These are phyloP conservation scores for Pelodiscus sinensis DNA, from an alignment of 2,113 vertebrate species.

Conservation along the genomic window DNA sequence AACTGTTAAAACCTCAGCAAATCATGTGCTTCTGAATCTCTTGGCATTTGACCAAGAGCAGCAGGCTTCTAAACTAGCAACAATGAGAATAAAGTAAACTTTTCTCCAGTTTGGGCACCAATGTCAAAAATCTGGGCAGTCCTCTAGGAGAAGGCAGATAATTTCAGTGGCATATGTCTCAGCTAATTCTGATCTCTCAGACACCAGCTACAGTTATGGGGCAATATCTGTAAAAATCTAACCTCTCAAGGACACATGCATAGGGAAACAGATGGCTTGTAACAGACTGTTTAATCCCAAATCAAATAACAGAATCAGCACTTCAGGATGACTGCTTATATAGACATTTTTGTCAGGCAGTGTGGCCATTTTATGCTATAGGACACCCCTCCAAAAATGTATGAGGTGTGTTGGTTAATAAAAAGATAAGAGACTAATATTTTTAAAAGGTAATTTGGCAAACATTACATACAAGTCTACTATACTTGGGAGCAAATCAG, in stretches of 20 bases:
- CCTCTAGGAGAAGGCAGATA: slow-evolving; percentile 74
- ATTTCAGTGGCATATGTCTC: slow-evolving; percentile 81
- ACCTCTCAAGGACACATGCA: slow-evolving; percentile 83
- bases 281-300: slow-evolving; percentile 86
- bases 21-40: slow-evolving; percentile 51
- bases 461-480: not conserved
- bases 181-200: slow-evolving; percentile 80
- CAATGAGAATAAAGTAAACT: slow-evolving; percentile 62
- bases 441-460: not conserved
- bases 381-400: slow-evolving; percentile 16
- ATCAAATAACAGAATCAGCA: slow-evolving; percentile 86
- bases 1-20: slow-evolving; percentile 60
- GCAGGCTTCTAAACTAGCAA: slow-evolving; percentile 73
- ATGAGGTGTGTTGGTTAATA: slow-evolving; percentile 31
- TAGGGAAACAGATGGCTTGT: slow-evolving; percentile 83
- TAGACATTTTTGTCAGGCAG: slow-evolving; percentile 76
- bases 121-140: slow-evolving; percentile 71
- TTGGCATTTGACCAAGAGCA: slow-evolving; percentile 62
- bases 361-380: slow-evolving; percentile 64
- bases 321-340: slow-evolving; percentile 79
- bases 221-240: slow-evolving; percentile 79
- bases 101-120: slow-evolving; percentile 32
- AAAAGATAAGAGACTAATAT: not conserved
- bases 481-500: not conserved
- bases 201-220: slow-evolving; percentile 76